phyloP scores from a whole-genome alignment of 2,888 invertebrate species.

The Anoplius nigerrimus region DNA sequence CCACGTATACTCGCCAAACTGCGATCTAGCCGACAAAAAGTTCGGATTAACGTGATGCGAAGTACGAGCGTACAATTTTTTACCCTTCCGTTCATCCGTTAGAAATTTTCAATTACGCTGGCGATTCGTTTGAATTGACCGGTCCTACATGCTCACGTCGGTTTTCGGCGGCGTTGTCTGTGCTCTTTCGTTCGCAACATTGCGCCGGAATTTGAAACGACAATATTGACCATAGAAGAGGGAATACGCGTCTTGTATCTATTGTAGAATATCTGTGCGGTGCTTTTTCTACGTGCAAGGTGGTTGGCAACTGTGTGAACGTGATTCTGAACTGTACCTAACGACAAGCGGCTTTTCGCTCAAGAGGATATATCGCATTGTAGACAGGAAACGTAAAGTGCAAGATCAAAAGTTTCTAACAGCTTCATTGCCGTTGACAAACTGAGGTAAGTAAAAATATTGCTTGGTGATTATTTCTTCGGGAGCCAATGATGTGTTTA shows the following conservation, averaged over 20 bases:
- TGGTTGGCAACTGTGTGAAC: constrained; percentile 46
- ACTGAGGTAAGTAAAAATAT: too few species aligned
- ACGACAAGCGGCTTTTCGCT: too few species aligned
- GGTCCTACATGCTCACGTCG: neutral
- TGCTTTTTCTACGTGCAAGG: constrained; percentile 39
- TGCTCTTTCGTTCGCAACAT: neutral
- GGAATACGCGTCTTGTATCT: constrained; percentile 39
- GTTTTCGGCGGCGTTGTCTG: neutral
- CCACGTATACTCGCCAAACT: too few species aligned
- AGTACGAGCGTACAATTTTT: neutral
- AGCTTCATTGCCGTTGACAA: too few species aligned
- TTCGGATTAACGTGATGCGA: neutral
- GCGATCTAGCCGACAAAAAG: neutral
- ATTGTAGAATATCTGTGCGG: too few species aligned
- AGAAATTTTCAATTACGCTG: neutral
- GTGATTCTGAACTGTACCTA: constrained; percentile 26
- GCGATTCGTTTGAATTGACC: neutral
- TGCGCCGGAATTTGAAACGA: neutral
- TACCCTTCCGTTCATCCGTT: neutral
- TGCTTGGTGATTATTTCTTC: too few species aligned
- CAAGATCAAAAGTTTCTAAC: too few species aligned
- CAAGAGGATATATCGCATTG: too few species aligned
- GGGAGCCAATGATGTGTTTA: too few species aligned
- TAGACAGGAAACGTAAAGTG: too few species aligned
- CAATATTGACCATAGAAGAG: neutral